Base-by-base conservation (phyloP, 1,140 invertebrate genomes). In the Leptonema lineaticorne region DNA sequence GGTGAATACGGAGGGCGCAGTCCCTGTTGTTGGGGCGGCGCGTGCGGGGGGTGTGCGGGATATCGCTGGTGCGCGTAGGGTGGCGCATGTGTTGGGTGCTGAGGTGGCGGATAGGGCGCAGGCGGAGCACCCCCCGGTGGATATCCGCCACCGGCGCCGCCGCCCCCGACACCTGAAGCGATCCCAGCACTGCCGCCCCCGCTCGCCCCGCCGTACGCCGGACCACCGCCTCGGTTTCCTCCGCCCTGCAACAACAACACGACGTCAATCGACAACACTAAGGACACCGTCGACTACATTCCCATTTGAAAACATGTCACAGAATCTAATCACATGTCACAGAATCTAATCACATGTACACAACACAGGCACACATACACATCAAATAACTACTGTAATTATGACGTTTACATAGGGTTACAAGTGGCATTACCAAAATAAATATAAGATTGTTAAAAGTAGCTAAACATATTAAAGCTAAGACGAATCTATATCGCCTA, bases 1-100 rank as follows among this genome's bases (percentile, higher is more conserved):
- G 81, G 78, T 18, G 81, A 81, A 71, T 78, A 82, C 24, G 79
- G 80, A 50, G 79, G 79, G 70, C 79, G 74, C 18, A 76, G 76
- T 68, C 79, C 79, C 26, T 78, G 80, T n/a, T 77, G 77, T 16
- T 76, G 79, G 6, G 77, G 78, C 26, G 78, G 75, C 0, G 78
- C 76, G 8, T 77, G 78, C 46, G 78, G 78, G 6, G 77, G 78
- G 48, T 78, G 78, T 67, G 78, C 76, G 37, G 80, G 78, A 69
- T 82, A 82, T 73, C 80, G 70, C 69, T 79, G 79, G 46, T 63
- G 67, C 27, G 59, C 48, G 63, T 72, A 67, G 76, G 78, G 72
- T 78, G 37, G 81, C 24, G 79, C 76, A 41, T 75, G 75, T 22
- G 76, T 77, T 64, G 78, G 65, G 65, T 14, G 57, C 57, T 16